Evolutionary conservation across 2,888 invertebrate species (phyloP), one percentile per base, ranked within the genome.

Genomic region (Serripes groenlandicus): DNA sequence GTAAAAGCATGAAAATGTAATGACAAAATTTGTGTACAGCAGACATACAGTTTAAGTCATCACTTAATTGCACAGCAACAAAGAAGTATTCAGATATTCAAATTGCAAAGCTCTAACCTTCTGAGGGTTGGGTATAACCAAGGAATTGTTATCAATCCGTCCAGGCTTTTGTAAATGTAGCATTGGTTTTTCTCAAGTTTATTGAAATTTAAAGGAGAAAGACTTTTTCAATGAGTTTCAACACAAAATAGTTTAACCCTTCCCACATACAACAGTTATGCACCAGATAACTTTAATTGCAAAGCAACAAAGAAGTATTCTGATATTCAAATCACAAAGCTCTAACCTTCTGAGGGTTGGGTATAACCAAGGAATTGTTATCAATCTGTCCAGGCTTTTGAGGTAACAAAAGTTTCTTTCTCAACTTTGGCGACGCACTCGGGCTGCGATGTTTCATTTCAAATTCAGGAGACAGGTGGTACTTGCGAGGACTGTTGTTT

Each of bases 111-210:
- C 11, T 71, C 81, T 79, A 88, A 96, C 97, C 95, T 97, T 96
- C 87, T 96, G 96, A 9, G 95, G 95, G 91, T 96, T 96, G 58
- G 96, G 95, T 9, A 96, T 96, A 7, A 97, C 96, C 81, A 98
- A 95, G 71, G 96, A 96, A 80, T 96, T 96, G 95, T 98, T 98
- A 93, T 97, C 97, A 74, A 97, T 97, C 62, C 97, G 96, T 0
- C 97, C 97, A 0, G 97, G 97, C 84, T 94, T 89, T 71, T 86
- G 89, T n/a, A n/a, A n/a, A 26, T 91, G 88, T 2, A 83, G 54
- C 26, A 83, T 18, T 7, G 81, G 74, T 78, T 90, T 92, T 72
- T 91, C 89, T 69, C 86, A n/a, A n/a, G n/a, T n/a, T n/a, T n/a
- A n/a, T n/a, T n/a, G n/a, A n/a, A n/a, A n/a, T n/a, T n/a, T n/a